phyloP scores from a whole-genome alignment of 2,797 vertebrate genomes.

The Melopsittacus undulatus region DNA sequence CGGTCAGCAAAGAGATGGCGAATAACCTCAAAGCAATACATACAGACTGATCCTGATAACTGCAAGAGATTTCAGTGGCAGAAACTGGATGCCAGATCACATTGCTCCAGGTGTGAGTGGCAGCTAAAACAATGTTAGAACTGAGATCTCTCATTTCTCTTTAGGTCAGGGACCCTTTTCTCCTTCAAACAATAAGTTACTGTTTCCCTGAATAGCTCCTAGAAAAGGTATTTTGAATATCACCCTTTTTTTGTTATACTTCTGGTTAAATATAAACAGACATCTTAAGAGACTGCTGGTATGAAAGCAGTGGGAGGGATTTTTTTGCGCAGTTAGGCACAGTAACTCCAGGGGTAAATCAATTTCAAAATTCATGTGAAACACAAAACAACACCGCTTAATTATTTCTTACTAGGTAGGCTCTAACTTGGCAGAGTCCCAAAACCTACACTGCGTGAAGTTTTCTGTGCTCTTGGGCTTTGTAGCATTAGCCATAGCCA shows the following conservation, averaged over 20 bases:
- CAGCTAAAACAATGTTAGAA: background rate
- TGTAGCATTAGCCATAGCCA: background rate
- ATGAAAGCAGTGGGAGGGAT: background rate
- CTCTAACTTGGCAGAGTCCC: background rate
- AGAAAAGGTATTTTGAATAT: constrained; percentile 35
- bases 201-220: background rate
- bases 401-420: constrained; percentile 40
- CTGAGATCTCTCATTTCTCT: background rate
- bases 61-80: background rate
- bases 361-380: constrained; percentile 36
- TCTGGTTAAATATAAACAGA: constrained; percentile 38
- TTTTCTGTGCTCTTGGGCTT: background rate
- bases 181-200: constrained; percentile 16
- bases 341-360: background rate
- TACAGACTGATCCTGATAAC: background rate
- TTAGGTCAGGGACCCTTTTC: background rate
- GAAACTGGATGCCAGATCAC: background rate
- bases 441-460: background rate
- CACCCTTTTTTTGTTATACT: background rate
- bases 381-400: background rate
- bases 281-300: background rate
- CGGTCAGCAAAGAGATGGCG: background rate
- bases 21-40: background rate
- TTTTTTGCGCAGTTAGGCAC: background rate
- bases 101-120: background rate